These are phyloP conservation scores for Hydractinia symbiolongicarpus DNA, from an alignment of 30 jellyfish, hydroid and myxozoan genomes.

Conservation along the genomic window DNA sequence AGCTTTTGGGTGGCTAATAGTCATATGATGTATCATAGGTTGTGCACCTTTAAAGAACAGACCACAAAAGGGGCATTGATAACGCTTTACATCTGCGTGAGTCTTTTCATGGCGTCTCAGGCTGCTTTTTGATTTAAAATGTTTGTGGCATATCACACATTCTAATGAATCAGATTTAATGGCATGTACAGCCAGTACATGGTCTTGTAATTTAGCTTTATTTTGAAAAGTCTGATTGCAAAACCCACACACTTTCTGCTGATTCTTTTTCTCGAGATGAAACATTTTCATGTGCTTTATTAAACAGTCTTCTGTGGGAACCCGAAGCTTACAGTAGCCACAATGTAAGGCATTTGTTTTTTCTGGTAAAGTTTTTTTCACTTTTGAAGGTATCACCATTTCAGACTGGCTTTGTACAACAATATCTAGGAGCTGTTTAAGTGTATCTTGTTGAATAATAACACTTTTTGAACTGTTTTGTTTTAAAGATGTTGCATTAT, in stretches of 20 bases:
- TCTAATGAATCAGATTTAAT: background rate
- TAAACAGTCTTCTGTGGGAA: background rate
- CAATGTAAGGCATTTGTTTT: background rate
- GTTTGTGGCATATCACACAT: background rate
- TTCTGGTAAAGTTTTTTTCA: background rate
- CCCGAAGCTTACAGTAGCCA: background rate
- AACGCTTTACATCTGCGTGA: background rate
- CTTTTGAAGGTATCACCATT: no score
- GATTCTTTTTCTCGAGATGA: background rate
- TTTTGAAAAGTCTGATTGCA: constrained; percentile 1
- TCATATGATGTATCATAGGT: background rate
- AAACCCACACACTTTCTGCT: constrained; percentile 4
- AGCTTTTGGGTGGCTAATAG: background rate
- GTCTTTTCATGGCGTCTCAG: constrained; percentile 5
- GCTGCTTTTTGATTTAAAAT: background rate
- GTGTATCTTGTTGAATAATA: background rate
- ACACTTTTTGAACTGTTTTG: no score
- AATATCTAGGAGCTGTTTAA: background rate
- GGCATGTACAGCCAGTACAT: background rate
- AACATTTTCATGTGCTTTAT: background rate
- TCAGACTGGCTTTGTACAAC: background rate
- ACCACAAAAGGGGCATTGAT: constrained; percentile 3
- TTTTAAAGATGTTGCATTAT: no score
- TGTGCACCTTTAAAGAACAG: background rate
- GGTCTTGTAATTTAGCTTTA: background rate